Evolutionary conservation across 2,113 vertebrate species (phyloP), one percentile per base, ranked within the genome.

Genomic region (Trichomycterus rosablanca): DNA sequence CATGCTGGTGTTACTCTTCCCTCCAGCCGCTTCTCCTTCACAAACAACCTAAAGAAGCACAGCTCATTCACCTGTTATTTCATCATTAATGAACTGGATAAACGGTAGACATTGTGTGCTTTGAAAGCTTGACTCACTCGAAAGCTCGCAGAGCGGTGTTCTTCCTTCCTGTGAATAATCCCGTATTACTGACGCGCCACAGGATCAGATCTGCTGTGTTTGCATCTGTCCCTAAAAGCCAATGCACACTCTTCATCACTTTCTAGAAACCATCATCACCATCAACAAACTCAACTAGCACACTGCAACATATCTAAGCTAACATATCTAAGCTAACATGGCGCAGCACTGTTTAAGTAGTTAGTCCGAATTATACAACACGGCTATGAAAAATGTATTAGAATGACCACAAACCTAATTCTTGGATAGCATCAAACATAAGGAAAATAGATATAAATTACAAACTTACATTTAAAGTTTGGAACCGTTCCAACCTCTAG

Each of bases 141-240:
- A 66, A 71, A 4, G 69, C 63, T 50, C 53, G 16, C 7, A 71
- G 45, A 34, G 69, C 63, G 9, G 57, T 65, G 46, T 71, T 71
- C 35, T 64, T 71, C 52, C 46, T 66, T 7, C 69, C 63, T 28
- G 69, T 71, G 54, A 71, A 71, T 39, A 71, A 30, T 12, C 20
- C 40, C 20, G 9, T 62, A 28, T 71, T 66, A 23, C 28, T 66
- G 63, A 66, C 58, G 5, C 69, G 52, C 63, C 63, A 71, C 28
- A 66, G 7, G 5, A 71, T 66, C 35, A 71, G 45, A 23, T 71
- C 69, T 12, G 63, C 57, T 16, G 69, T 71, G 58, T 71, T 71
- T 9, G 57, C 51, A 24, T 71, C 69, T 6, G 57, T 71, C 63
- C 69, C 69, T 71, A 39, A 51, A 66, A 39, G 52, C 37, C 3